A percentile compares a stretch with the other conserved stretches of the same genome.
Evolutionary conservation across 2,888 invertebrate genomes (phyloP).

Genomic region (Creontiades dilutus): DNA sequence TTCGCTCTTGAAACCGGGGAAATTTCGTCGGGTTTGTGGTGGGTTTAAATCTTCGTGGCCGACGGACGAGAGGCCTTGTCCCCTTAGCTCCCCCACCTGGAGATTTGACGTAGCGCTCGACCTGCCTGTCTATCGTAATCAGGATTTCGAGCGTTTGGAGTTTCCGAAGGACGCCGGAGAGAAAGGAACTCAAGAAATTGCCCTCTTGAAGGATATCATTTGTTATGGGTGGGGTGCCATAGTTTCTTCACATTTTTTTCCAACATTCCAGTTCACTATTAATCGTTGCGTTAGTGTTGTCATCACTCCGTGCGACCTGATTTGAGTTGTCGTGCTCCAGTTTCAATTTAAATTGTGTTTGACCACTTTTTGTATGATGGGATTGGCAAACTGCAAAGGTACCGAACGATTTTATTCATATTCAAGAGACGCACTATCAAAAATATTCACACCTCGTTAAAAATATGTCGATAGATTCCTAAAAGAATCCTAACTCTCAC

Average conservation of each 20-base stretch:
- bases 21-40: no score
- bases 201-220: slow-evolving; percentile 55
- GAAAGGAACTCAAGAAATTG: slow-evolving; percentile 57
- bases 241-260: slow-evolving; percentile 62
- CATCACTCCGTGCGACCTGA: background rate
- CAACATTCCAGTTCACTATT: slow-evolving; percentile 41
- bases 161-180: slow-evolving; percentile 38
- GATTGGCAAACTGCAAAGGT: slow-evolving; percentile 74
- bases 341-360: background rate
- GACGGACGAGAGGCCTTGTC: background rate
- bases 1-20: no score
- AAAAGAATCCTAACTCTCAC: no score
- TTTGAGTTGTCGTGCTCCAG: background rate
- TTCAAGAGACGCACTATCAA: no score
- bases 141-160: slow-evolving; percentile 25
- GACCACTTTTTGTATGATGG: slow-evolving; percentile 53
- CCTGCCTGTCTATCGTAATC: background rate
- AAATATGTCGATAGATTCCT: no score
- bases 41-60: background rate
- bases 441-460: no score
- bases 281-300: background rate
- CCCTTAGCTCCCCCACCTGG: background rate
- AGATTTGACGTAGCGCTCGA: background rate
- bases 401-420: background rate
- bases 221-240: slow-evolving; percentile 64